A percentile compares a stretch with the other conserved stretches of the same genome.
These are phyloP conservation scores for Alces alces DNA, from an alignment of 2,113 vertebrate genomes.

Conservation along the genomic window DNA sequence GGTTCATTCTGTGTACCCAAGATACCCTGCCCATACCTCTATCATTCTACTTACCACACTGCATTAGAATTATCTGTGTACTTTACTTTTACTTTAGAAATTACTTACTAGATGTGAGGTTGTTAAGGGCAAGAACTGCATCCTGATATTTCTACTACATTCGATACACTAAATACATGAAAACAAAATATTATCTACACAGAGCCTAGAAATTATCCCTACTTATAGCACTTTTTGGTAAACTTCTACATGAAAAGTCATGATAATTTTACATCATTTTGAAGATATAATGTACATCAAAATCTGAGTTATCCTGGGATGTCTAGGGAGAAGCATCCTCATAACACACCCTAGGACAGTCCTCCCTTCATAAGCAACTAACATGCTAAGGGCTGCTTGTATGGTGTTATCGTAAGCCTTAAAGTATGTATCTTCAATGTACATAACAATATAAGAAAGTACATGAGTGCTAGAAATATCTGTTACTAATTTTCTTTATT, in stretches of 20 bases:
- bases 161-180: neutral
- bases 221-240: neutral
- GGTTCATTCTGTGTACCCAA: neutral
- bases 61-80: neutral
- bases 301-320: neutral
- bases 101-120: neutral
- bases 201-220: neutral
- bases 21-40: neutral
- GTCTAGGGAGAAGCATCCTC: neutral
- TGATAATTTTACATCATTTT: neutral
- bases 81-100: neutral
- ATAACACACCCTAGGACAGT: neutral
- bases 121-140: neutral
- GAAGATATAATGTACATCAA: neutral
- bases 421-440: neutral
- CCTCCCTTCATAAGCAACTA: neutral
- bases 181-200: slow-evolving; percentile 14
- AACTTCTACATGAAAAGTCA: slow-evolving; percentile 8
- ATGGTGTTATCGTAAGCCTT: neutral
- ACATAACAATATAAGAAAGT: neutral
- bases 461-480: neutral
- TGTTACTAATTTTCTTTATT: neutral
- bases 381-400: neutral
- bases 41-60: neutral
- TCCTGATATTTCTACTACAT: neutral